Percentiles rank a stretch among this genome's conserved stretches.
These are phyloP conservation scores for Tenebrosternarchus preto DNA, from an alignment of 2,113 vertebrate species.

Conservation along the genomic window DNA sequence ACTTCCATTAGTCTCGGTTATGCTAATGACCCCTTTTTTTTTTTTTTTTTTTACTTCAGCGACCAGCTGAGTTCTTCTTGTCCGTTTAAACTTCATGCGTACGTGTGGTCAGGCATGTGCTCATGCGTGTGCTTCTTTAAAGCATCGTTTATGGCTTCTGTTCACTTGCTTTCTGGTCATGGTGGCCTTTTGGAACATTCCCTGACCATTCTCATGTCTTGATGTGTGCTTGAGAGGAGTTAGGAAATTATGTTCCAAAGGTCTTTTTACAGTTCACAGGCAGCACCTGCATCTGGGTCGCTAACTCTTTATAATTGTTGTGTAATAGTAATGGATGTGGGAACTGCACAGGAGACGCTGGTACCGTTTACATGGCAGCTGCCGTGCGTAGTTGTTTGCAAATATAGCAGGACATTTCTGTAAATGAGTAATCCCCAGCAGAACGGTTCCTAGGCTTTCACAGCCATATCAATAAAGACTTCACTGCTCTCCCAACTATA, in stretches of 20 bases:
- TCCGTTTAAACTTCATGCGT: background rate
- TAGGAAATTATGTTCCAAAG: background rate
- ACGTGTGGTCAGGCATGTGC: background rate
- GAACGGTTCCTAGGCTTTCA: too few relatives aligned
- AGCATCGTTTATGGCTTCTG: background rate
- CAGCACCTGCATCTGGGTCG: background rate
- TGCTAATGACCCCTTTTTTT: conserved; percentile 1
- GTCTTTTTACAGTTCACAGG: background rate
- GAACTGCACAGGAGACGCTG: background rate
- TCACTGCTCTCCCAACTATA: too few relatives aligned
- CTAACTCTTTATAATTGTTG: background rate
- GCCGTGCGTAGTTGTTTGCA: too few relatives aligned
- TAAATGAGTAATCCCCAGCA: too few relatives aligned
- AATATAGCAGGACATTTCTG: too few relatives aligned
- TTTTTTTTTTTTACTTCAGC: too few relatives aligned
- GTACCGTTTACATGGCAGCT: too few relatives aligned
- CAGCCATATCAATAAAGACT: too few relatives aligned
- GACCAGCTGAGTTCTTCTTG: background rate
- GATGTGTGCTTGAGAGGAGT: conserved; percentile 38
- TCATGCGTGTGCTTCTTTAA: too few relatives aligned
- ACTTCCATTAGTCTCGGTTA: background rate
- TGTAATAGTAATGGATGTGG: background rate
- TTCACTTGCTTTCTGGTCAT: conserved; percentile 52
- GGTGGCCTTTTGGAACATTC: conserved; percentile 62
- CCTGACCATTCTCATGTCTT: conserved; percentile 48